Evolutionary conservation across 2,888 invertebrate species (phyloP).

Genomic region (Augiades crinisus): DNA sequence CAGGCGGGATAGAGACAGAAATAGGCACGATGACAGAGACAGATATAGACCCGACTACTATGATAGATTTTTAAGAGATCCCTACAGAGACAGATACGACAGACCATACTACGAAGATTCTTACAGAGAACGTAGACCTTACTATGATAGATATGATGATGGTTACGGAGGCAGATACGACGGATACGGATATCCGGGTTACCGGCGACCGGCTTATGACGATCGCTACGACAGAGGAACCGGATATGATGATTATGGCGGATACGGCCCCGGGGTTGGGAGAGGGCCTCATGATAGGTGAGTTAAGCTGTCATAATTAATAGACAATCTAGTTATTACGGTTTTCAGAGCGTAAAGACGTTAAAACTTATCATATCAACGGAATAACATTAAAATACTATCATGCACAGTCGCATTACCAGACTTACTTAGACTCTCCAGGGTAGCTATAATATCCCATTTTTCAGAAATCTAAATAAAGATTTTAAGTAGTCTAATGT

Average conservation of each 20-base stretch:
- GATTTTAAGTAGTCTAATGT: too few species aligned
- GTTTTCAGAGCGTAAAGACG: too few species aligned
- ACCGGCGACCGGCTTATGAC: conserved; percentile 53
- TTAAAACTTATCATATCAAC: too few species aligned
- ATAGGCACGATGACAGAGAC: conserved; percentile 62
- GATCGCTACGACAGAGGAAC: conserved; percentile 45
- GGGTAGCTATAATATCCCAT: too few species aligned
- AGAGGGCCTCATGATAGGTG: conserved; percentile 76
- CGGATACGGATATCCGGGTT: conserved; percentile 43
- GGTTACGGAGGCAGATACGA: conserved; percentile 47
- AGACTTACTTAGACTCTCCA: too few species aligned
- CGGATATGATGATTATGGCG: conserved; percentile 63
- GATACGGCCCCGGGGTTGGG: conserved; percentile 53
- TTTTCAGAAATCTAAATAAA: too few species aligned
- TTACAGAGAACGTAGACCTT: conserved; percentile 55
- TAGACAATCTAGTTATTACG: too few species aligned
- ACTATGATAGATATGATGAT: conserved; percentile 55
- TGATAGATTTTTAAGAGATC: conserved; percentile 65
- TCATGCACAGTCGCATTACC: too few species aligned
- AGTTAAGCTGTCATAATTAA: conserved; percentile 22
- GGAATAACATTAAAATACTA: too few species aligned
- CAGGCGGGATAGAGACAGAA: conserved; percentile 50
- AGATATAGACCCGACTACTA: conserved; percentile 70
- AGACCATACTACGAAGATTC: conserved; percentile 54
- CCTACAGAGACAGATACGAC: conserved; percentile 57